phyloP scores from a whole-genome alignment of 2,888 invertebrate genomes.

The Ceraclea dissimilis region DNA sequence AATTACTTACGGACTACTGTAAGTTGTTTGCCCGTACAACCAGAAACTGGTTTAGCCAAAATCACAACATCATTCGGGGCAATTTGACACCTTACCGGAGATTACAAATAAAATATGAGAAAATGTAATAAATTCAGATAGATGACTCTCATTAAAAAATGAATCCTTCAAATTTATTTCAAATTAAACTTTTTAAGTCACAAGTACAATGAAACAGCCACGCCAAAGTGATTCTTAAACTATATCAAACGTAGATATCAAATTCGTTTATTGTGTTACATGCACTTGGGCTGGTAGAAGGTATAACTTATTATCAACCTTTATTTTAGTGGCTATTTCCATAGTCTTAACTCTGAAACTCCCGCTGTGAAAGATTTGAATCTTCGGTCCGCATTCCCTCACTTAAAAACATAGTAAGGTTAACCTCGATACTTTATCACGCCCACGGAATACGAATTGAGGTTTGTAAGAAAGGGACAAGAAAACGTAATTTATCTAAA shows the following conservation, averaged over 20 bases:
- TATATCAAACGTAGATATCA: neutral
- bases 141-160: conserved; percentile 15
- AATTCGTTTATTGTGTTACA: neutral
- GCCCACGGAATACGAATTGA: too few species aligned
- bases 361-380: conserved; percentile 16
- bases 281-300: too few species aligned
- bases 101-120: conserved; percentile 14
- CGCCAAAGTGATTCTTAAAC: neutral
- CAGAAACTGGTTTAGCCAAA: too few species aligned
- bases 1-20: neutral
- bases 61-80: neutral
- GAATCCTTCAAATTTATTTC: conserved; percentile 10
- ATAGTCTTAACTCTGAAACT: conserved; percentile 19
- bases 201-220: neutral
- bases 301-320: too few species aligned
- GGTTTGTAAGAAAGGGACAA: neutral
- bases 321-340: conserved; percentile 20
- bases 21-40: too few species aligned
- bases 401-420: too few species aligned
- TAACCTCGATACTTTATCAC: too few species aligned
- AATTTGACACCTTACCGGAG: conserved; percentile 8
- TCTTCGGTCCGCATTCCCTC: neutral
- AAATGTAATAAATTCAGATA: conserved; percentile 15
- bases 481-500: too few species aligned
- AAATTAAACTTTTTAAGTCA: neutral